phyloP scores from a whole-genome alignment of 2,113 vertebrate genomes.

The Urocynchramus pylzowi region DNA sequence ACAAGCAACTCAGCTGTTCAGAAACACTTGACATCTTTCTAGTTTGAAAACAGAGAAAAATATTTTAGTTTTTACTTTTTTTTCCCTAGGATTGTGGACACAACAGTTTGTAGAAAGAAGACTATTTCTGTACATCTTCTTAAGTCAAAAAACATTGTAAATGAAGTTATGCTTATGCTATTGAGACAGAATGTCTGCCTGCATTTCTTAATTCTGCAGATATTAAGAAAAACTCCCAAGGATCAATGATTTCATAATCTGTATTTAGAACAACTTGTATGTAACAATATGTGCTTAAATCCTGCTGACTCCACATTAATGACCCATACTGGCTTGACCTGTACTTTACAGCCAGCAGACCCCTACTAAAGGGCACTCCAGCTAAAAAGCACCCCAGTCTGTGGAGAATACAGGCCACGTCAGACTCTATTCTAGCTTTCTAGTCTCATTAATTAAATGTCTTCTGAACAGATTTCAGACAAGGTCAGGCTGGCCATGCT shows the following conservation, averaged over 20 bases:
- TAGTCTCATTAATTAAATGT: not conserved
- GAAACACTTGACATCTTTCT: not conserved
- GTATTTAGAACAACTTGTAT: not conserved
- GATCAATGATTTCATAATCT: not conserved
- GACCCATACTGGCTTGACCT: not conserved
- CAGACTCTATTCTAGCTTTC: not conserved
- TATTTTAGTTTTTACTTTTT: not conserved
- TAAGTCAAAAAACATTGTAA: not conserved
- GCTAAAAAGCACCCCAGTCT: not conserved
- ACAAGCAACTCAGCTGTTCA: not conserved
- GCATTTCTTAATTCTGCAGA: not conserved
- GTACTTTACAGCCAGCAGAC: not conserved
- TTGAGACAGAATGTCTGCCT: not conserved
- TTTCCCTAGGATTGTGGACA: not conserved
- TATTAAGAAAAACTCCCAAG: not conserved
- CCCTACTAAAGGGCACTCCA: not conserved
- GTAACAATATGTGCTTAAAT: not conserved
- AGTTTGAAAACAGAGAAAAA: not conserved
- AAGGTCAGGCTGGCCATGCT: not conserved
- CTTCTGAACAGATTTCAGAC: not conserved
- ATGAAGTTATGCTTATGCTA: not conserved
- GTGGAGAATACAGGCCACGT: not conserved
- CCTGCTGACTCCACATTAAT: not conserved
- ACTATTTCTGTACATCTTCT: not conserved
- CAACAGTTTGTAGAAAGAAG: not conserved